phyloP scores from a whole-genome alignment of 2,797 vertebrate genomes.

The Oryzias sinensis region DNA sequence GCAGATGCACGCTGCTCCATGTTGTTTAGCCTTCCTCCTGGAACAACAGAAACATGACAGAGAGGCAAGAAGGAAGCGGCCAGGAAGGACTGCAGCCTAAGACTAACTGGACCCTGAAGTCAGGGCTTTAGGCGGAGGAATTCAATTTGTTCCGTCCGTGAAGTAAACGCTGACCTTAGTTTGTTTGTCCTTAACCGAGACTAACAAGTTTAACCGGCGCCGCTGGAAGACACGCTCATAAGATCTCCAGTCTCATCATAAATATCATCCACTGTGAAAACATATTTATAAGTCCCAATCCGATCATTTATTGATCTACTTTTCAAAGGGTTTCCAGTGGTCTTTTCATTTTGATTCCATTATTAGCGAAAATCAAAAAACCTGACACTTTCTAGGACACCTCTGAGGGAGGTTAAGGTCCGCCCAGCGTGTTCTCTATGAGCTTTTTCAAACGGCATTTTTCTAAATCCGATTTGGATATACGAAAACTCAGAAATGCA shows the following conservation, averaged over 20 bases:
- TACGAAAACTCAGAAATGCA: no score
- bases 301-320: no score
- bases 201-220: constrained; percentile 10
- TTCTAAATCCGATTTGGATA: no score
- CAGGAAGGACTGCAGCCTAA: constrained; percentile 20
- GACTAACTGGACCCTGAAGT: constrained; percentile 27
- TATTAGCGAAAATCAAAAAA: no score
- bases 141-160: constrained; percentile 9
- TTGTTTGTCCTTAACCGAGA: constrained; percentile 12
- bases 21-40: constrained; percentile 41
- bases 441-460: no score
- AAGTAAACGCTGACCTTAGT: constrained; percentile 14
- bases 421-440: no score
- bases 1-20: constrained; percentile 4
- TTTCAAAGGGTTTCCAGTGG: no score
- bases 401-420: no score
- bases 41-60: constrained; percentile 18
- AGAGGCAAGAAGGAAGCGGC: constrained; percentile 5
- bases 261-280: background rate
- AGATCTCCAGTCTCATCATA: background rate
- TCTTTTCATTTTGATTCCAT: no score
- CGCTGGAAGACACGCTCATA: constrained; percentile 3
- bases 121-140: constrained; percentile 6
- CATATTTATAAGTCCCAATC: no score
- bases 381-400: no score